A percentile compares a stretch with the other conserved stretches of the same genome.
Evolutionary conservation across 2,797 vertebrate genomes (phyloP).

Genomic region (Arnoldichthys spilopterus): DNA sequence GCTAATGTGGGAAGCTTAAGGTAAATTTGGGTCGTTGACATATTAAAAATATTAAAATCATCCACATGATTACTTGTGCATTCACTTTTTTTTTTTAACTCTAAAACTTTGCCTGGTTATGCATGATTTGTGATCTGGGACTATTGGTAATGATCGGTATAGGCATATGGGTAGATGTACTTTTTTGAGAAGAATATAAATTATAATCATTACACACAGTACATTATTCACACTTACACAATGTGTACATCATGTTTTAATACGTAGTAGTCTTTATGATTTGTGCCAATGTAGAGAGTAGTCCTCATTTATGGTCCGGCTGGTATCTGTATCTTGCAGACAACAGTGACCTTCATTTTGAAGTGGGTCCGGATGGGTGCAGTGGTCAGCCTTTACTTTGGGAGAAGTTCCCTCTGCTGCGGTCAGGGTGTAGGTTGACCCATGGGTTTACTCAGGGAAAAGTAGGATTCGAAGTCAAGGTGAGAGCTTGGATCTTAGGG

Average conservation of each 20-base stretch:
- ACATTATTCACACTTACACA: not conserved
- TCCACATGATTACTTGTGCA: not conserved
- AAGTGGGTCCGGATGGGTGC: constrained; percentile 78
- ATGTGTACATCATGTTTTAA: not conserved
- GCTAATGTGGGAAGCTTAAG: not conserved
- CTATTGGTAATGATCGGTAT: no score
- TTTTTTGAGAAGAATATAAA: not conserved
- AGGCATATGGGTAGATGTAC: not conserved
- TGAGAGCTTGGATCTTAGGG: constrained; percentile 52
- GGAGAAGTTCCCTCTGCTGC: constrained; percentile 85
- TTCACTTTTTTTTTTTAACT: no score
- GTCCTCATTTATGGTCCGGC: not conserved
- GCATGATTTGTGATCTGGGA: no score
- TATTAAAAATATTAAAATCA: not conserved
- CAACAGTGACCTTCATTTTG: constrained; percentile 88
- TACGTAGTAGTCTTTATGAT: not conserved
- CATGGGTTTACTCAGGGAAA: constrained; percentile 84
- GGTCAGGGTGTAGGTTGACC: constrained; percentile 89
- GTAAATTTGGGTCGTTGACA: no score
- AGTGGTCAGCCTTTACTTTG: constrained; percentile 86
- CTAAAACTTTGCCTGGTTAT: not conserved
- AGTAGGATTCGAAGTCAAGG: constrained; percentile 89
- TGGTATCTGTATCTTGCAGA: constrained; percentile 70
- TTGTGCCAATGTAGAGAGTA: not conserved
- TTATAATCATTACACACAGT: no score